phyloP scores from a whole-genome alignment of 1,140 invertebrate genomes.

The Anoplolepis gracilipes region DNA sequence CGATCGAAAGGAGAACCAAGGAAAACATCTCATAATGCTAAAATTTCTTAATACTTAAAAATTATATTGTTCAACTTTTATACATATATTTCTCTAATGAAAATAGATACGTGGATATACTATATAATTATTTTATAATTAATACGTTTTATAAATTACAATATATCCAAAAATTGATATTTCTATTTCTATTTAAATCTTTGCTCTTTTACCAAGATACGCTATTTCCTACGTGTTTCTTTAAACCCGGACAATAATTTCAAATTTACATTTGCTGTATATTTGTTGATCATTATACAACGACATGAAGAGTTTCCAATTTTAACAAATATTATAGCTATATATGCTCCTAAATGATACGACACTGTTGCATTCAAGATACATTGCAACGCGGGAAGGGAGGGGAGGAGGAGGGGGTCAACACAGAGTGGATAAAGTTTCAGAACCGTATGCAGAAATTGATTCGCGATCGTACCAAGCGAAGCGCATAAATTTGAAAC shows the following conservation, averaged over 20 bases:
- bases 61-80: background rate
- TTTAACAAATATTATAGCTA: background rate
- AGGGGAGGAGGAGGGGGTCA: too few species aligned
- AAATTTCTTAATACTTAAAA: background rate
- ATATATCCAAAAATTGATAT: background rate
- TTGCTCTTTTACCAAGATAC: background rate
- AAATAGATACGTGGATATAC: too few species aligned
- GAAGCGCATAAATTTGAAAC: background rate
- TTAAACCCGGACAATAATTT: background rate
- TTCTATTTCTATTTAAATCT: background rate
- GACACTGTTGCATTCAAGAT: constrained; percentile 50
- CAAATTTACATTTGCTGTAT: background rate
- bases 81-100: background rate
- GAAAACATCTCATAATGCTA: background rate
- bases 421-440: constrained; percentile 5
- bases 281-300: too few species aligned
- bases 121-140: too few species aligned
- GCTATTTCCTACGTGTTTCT: background rate
- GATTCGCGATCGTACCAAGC: background rate
- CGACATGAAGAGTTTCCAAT: background rate
- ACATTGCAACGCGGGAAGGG: constrained; percentile 61
- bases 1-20: constrained; percentile 25
- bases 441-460: background rate
- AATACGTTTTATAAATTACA: background rate
- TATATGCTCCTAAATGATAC: constrained; percentile 10